Evolutionary conservation across 2,113 vertebrate genomes (phyloP), one percentile per base, ranked within the genome.

Genomic region (Centropristis striata): DNA sequence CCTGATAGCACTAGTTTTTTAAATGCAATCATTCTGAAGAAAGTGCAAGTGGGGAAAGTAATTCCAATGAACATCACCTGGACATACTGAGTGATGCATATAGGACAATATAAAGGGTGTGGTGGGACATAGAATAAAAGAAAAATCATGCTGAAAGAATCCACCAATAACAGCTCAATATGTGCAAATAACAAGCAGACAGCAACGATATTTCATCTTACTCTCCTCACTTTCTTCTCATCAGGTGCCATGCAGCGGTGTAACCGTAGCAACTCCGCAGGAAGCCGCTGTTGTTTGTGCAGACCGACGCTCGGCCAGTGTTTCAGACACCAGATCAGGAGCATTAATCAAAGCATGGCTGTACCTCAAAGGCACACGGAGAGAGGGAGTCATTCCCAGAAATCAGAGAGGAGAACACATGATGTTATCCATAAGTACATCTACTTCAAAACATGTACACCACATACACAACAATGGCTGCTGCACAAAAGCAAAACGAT

Each of bases 361-460:
- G 18, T 15, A 41, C 77, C 84, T 79, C 80, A 39, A 64, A 78
- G 77, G 67, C 71, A 55, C 2, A 28, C 14, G 25, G 41, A 71
- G 49, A 88, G 25, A 41, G 47, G 18, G 20, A 87, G 55, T 60
- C 54, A 59, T 41, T 66, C 23, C 63, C 69, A 76, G 78, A 66
- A 84, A 87, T 28, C 58, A 74, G 80, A 89, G 83, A 82, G 60
- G 70, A 74, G 70, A 63, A 75, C 53, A 73, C 49, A 70, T 71
- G 72, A 89, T 85, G 81, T 80, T 83, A 88, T 78, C 75, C 71
- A 8, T 75, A 71, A 79, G 71, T 21, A 75, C 61, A 80, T 67
- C 71, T 51, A 88, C 83, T 85, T 72, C 72, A 72, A 85, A 88
- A 79, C 86, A 85, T 78, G 81, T 79, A 60, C 71, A 75, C 27